Conservation (phyloP, 2,113 vertebrate genomes). For the Heteronetta atricapilla region DNA sequence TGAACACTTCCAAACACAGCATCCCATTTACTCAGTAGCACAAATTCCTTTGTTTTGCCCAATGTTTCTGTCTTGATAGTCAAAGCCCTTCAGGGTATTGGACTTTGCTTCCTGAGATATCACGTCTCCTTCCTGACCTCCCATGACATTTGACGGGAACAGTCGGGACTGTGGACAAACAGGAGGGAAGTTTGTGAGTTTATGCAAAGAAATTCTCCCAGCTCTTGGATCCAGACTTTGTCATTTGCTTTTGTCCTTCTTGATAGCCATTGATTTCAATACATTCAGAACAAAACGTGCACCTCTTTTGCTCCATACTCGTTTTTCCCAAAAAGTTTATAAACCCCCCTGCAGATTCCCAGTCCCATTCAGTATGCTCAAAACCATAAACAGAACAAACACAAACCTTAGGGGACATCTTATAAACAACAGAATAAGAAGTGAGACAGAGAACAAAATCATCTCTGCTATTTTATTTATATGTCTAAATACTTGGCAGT, state of each 20-base stretch:
- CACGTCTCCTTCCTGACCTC: conserved; percentile 56
- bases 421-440: not conserved
- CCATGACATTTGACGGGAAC: not conserved
- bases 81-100: conserved; percentile 29
- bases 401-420: not conserved
- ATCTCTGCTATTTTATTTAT: conserved; percentile 25
- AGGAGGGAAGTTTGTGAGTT: not conserved
- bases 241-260: not conserved
- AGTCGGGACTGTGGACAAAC: conserved; percentile 19
- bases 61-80: conserved; percentile 1
- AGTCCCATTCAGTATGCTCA: not conserved
- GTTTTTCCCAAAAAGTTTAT: not conserved
- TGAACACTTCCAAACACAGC: not conserved
- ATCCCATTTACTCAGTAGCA: not conserved
- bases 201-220: conserved; percentile 18
- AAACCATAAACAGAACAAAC: not conserved
- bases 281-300: not conserved
- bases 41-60: conserved; percentile 5
- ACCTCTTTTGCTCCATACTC: not conserved
- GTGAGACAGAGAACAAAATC: not conserved
- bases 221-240: not conserved
- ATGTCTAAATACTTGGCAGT: conserved; percentile 33
- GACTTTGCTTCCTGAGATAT: conserved; percentile 54
- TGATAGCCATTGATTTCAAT: not conserved
- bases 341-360: not conserved